Evolutionary conservation across 1,140 invertebrate species (phyloP).

Genomic region (Lucilia sericata): DNA sequence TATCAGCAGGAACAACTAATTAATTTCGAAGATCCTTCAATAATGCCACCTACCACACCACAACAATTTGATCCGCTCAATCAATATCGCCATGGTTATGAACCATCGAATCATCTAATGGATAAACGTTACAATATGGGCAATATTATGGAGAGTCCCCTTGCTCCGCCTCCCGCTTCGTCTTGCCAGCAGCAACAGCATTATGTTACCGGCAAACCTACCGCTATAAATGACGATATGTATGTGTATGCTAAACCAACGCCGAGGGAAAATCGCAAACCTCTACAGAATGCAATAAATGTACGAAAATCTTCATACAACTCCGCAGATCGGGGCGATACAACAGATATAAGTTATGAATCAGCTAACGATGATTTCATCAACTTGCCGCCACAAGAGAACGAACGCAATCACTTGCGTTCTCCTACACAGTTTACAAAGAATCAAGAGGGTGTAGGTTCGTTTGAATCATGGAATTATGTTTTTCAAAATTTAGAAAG

Average conservation of each 20-base stretch:
- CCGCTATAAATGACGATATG: not conserved
- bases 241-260: slow-evolving; percentile 61
- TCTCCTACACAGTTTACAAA: slow-evolving; percentile 62
- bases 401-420: slow-evolving; percentile 44
- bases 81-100: slow-evolving; percentile 4
- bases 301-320: not conserved
- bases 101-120: not conserved
- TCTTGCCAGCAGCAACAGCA: not conserved
- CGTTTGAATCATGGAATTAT: slow-evolving; percentile 81
- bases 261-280: slow-evolving; percentile 56
- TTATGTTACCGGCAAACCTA: not conserved
- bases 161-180: not conserved
- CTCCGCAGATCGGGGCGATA: slow-evolving; percentile 8
- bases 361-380: slow-evolving; percentile 62
- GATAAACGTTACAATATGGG: slow-evolving; percentile 17
- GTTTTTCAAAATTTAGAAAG: slow-evolving; percentile 82
- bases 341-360: slow-evolving; percentile 58
- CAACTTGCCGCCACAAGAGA: slow-evolving; percentile 45
- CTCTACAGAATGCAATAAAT: not conserved
- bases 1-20: slow-evolving; percentile 72
- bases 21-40: slow-evolving; percentile 74
- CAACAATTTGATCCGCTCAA: slow-evolving; percentile 42
- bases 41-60: slow-evolving; percentile 52
- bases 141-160: not conserved
- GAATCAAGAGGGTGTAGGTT: slow-evolving; percentile 72